Base-by-base conservation (phyloP, 2,888 invertebrate genomes). In the Erebia palarica region DNA sequence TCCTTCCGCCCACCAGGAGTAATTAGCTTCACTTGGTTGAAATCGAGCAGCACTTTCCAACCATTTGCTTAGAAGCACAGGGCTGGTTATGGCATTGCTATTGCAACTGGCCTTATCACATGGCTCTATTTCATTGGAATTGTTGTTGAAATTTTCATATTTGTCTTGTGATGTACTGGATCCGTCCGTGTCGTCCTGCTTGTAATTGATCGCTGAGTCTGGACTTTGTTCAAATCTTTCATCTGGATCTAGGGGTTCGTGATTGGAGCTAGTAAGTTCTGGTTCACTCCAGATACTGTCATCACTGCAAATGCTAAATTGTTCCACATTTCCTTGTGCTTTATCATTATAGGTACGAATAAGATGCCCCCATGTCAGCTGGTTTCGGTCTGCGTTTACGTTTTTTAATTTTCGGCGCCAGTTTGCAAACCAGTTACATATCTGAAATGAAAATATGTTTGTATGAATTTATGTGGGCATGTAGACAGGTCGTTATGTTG, bases 361-460 rank as follows among this genome's bases (percentile, higher is more conserved):
- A 7, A 96, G 91, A 82, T 96, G 95, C 1, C 96, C 96, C 96
- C 96, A 96, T 0, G 96, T 96, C 79, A 95, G 95, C 78, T 95
- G 94, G 73, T 95, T 94, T 65, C 95, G 94, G 80, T 96, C 96
- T 58, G 94, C 94, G 75, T 96, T 96, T 0, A 96, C 96, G 82
- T 96, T 96, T 87, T 96, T 96, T 71, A 96, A 87, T 84, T 96
- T 96, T 79, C 96, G 89, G 73, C 96, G 92, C 96, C 96, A 96
- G 81, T 96, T 96, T n/a, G 96, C 96, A 84, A 96, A 96, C 96
- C 96, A 96, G 86, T 96, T 96, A 80, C 96, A 96, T 71, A 96
- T 95, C 95, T 96, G 88, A 65, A 87, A 88, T 59, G 1, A 59
- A 49, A 36, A 36, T 36, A 59, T 27, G n/a, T n/a, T 49, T 27